Conservation (phyloP, 2,113 vertebrate species). For the Oryzias celebensis region DNA sequence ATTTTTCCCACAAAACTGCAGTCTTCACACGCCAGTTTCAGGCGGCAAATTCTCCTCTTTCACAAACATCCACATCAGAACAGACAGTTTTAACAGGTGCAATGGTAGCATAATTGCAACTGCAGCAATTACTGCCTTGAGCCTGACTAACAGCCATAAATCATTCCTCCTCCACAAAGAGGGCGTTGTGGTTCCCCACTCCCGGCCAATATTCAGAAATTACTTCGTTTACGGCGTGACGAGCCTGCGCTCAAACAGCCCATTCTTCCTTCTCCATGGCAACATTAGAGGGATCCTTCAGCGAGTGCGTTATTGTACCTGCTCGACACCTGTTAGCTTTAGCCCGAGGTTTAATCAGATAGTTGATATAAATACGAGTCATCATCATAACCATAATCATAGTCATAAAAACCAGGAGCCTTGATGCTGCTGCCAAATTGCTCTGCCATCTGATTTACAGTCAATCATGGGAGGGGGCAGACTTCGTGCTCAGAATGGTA, state of each 20-base stretch:
- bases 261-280: slow-evolving; percentile 68
- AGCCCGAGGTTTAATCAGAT: slow-evolving; percentile 73
- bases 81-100: slow-evolving; percentile 73
- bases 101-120: slow-evolving; percentile 70
- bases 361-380: slow-evolving; percentile 77
- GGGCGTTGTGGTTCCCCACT: slow-evolving; percentile 63
- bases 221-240: slow-evolving; percentile 50
- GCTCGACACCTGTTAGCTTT: slow-evolving; percentile 77
- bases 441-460: slow-evolving; percentile 74
- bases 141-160: slow-evolving; percentile 68
- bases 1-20: slow-evolving; percentile 52
- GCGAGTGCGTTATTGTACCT: slow-evolving; percentile 72
- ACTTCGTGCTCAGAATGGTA: slow-evolving; percentile 38
- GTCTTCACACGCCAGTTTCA: slow-evolving; percentile 57
- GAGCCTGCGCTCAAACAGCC: slow-evolving; percentile 59
- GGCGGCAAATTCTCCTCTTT: slow-evolving; percentile 49
- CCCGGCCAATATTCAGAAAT: slow-evolving; percentile 74
- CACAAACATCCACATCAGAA: slow-evolving; percentile 70
- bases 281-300: slow-evolving; percentile 77
- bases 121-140: slow-evolving; percentile 71
- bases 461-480: slow-evolving; percentile 38
- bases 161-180: slow-evolving; percentile 69
- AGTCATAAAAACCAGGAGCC: slow-evolving; percentile 70
- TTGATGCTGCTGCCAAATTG: slow-evolving; percentile 76
- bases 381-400: slow-evolving; percentile 79